Base-by-base conservation (phyloP, 2,113 vertebrate genomes). In the Dasyprocta punctata region DNA sequence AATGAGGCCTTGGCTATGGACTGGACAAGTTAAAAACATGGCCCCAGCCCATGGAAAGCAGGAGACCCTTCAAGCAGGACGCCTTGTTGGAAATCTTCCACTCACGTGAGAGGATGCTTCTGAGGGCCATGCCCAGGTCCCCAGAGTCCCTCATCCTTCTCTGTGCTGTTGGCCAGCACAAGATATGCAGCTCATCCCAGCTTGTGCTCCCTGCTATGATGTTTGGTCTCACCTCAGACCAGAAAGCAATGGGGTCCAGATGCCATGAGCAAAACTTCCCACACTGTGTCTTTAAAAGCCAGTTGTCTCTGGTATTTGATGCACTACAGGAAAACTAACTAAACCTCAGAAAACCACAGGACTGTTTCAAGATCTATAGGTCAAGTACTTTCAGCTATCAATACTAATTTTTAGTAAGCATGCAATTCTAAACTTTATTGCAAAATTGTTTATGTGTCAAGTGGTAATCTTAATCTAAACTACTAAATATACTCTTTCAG, bases 81-180 rank as follows among this genome's bases (percentile, higher is more conserved):
- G 1, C 7, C 33, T 13, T 19, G 24, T 33, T 24, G 24, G 67
- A 71, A 52, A 12, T 49, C 41, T 33, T 14, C 38, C 28, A 28
- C 13, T 3, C 3, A 38, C 2, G 3, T 33, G 36, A 22, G 10
- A 11, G 1, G 0, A 4, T 6, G 13, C 4, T 28, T 33, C 7
- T 67, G 22, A 20, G n/a, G 20, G 28, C 7, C 17, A 22, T 22
- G n/a, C 8, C 1, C 1, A 0, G 33, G 3, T n/a, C 17, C 2
- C 9, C 30, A 36, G 36, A 47, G 44, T 16, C 17, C 22, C 7
- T 47, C 5, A 3, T n/a, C 4, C 14, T 73, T 22, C 4, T 13
- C 13, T 20, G 33, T 73, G 12, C 61, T 52, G 5, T 24, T 13
- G 28, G 17, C 38, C 33, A 7, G 10, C 13, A 52, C 5, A 11